Conservation (phyloP, 2,888 invertebrate genomes). For the Euphydryas editha region DNA sequence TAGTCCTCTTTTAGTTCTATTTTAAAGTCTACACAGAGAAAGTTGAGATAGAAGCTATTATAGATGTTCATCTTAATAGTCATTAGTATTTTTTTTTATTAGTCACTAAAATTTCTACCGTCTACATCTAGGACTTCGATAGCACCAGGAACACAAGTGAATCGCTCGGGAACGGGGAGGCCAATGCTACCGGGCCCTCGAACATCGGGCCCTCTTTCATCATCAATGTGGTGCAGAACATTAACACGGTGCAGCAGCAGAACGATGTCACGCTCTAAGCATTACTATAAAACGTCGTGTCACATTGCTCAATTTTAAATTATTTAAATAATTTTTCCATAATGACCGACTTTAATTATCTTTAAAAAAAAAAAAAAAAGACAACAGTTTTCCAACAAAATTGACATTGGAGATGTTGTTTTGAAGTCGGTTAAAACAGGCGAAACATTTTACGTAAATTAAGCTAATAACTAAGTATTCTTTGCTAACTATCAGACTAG, state of each 20-base stretch:
- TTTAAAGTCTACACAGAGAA: too few relatives aligned
- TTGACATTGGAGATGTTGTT: too few relatives aligned
- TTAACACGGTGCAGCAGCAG: conserved; percentile 48
- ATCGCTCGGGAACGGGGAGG: conserved; percentile 14
- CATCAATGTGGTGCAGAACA: conserved; percentile 52
- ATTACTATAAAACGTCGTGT: conserved; percentile 16
- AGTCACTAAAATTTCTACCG: conserved; percentile 16
- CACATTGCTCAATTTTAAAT: not conserved
- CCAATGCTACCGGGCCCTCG: conserved; percentile 25
- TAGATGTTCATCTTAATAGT: too few relatives aligned
- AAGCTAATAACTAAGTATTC: not conserved
- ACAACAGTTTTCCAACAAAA: too few relatives aligned
- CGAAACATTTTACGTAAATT: not conserved
- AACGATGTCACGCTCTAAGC: conserved; percentile 42
- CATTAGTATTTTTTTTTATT: too few relatives aligned
- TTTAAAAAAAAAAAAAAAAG: too few relatives aligned
- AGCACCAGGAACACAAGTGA: conserved; percentile 45
- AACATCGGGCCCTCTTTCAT: conserved; percentile 44
- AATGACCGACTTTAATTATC: too few relatives aligned
- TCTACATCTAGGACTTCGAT: conserved; percentile 46
- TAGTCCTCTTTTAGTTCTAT: too few relatives aligned
- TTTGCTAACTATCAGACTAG: not conserved
- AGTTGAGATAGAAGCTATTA: too few relatives aligned
- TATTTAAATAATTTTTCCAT: too few relatives aligned
- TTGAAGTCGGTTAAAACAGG: not conserved